Base-by-base conservation (phyloP, 2,888 invertebrate genomes). In the Drosophila quinaria region DNA sequence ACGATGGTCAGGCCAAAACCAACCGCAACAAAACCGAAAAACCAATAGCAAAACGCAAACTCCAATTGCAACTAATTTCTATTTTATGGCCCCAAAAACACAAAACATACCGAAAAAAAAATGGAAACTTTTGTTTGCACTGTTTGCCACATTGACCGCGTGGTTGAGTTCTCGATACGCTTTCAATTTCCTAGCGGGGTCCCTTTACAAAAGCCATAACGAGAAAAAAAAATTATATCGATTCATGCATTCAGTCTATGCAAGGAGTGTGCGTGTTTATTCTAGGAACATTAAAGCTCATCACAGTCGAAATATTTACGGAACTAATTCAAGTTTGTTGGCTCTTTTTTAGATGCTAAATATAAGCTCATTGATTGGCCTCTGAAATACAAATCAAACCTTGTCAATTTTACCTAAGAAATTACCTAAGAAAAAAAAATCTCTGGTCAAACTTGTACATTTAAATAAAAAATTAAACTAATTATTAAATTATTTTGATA, bases 21-120 rank as follows among this genome's bases (percentile, higher is more conserved):
- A 61, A 84, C 84, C 84, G 80, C 83, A 87, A 80, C 83, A 77
- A 70, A 77, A 74, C 37, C 11, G 11, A 74, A 74, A 78, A 85
- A 70, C 71, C 88, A 82, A 87, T 74, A 86, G 83, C 84, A 82
- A 85, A 85, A 77, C 83, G 77, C 86, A 82, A 86, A 87, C 84
- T 84, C 71, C 74, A 84, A 87, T 87, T 84, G 88, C 83, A 87
- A 84, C 84, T 84, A 88, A 88, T 86, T 84, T 88, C 86, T 84
- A 78, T 87, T 84, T 84, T 88, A 84, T 84, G 80, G 73, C 70
- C 60, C 35, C 60, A 13, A 49, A 50, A 52, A 61, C 47, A 55
- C 22, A 60, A 29, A 39, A 31, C 46, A 37, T 4, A 50, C 41
- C 29, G 22, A 33, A 33, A 51, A 41, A 47, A 39, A 39, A 15